Evolutionary conservation across 2,113 vertebrate genomes (phyloP).

Genomic region (Daboia siamensis): DNA sequence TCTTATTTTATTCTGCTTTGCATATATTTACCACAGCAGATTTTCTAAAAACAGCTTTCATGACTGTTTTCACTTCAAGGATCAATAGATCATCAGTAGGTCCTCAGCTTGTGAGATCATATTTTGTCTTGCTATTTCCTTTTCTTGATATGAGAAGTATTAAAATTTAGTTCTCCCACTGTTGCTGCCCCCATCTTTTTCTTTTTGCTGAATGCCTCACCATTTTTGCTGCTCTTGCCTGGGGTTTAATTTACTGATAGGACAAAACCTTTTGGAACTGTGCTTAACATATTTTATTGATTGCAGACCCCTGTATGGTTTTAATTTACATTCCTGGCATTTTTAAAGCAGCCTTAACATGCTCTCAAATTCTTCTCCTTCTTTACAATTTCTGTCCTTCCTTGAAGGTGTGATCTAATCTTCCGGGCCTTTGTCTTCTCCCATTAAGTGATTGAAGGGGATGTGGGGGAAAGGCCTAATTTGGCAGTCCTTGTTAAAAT

Average conservation of each 20-base stretch:
- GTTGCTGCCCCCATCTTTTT: conserved; percentile 16
- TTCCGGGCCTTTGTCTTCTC: conserved; percentile 6
- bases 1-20: conserved; percentile 29
- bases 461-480: background rate
- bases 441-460: background rate
- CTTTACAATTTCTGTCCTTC: conserved; percentile 24
- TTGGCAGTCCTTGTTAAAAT: background rate
- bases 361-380: conserved; percentile 38
- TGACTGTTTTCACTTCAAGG: background rate
- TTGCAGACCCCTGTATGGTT: conserved; percentile 19
- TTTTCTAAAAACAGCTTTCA: background rate
- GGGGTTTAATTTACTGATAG: conserved; percentile 49
- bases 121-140: conserved; percentile 21
- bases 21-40: conserved; percentile 5
- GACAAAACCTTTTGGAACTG: conserved; percentile 35
- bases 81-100: background rate
- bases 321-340: conserved; percentile 46
- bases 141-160: conserved; percentile 14
- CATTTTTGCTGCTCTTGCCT: conserved; percentile 34
- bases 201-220: conserved; percentile 4
- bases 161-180: conserved; percentile 4
- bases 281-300: background rate
- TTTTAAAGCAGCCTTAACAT: conserved; percentile 36
- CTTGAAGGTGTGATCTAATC: conserved; percentile 37
- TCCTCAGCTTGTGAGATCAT: conserved; percentile 37